Evolutionary conservation across 2,797 vertebrate species (phyloP).

Genomic region (Propithecus perrieri): DNA sequence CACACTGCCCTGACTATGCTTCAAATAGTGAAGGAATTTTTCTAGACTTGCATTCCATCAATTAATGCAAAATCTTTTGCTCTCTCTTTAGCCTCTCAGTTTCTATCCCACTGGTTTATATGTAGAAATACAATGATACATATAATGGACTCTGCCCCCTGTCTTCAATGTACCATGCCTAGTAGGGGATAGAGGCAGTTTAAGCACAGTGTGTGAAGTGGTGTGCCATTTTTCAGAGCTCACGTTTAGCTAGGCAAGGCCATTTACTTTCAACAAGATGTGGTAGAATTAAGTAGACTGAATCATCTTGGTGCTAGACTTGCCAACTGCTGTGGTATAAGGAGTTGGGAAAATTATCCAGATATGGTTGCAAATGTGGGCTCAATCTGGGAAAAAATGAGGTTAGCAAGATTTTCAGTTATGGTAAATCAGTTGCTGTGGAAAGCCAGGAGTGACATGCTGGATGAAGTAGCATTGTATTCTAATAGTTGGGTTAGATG

Average conservation of each 20-base stretch:
- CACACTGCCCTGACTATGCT: neutral
- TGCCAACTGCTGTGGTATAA: neutral
- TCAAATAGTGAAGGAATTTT: neutral
- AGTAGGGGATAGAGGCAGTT: neutral
- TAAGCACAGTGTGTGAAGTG: neutral
- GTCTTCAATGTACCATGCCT: neutral
- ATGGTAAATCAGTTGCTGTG: neutral
- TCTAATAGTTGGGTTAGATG: neutral
- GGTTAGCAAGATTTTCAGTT: neutral
- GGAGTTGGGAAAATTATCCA: neutral
- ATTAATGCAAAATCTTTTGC: neutral
- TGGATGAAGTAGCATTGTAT: neutral
- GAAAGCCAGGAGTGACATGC: neutral
- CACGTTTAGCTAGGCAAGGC: neutral
- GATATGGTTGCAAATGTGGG: neutral
- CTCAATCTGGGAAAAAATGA: neutral
- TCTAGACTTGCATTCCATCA: neutral
- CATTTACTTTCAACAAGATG: neutral
- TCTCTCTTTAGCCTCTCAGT: neutral
- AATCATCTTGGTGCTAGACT: neutral
- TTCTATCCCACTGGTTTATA: neutral
- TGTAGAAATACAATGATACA: neutral
- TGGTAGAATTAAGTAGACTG: neutral
- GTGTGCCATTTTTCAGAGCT: neutral
- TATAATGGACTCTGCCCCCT: neutral